Conservation (phyloP, 2,113 vertebrate genomes). For the Protobothrops flavoviridis region DNA sequence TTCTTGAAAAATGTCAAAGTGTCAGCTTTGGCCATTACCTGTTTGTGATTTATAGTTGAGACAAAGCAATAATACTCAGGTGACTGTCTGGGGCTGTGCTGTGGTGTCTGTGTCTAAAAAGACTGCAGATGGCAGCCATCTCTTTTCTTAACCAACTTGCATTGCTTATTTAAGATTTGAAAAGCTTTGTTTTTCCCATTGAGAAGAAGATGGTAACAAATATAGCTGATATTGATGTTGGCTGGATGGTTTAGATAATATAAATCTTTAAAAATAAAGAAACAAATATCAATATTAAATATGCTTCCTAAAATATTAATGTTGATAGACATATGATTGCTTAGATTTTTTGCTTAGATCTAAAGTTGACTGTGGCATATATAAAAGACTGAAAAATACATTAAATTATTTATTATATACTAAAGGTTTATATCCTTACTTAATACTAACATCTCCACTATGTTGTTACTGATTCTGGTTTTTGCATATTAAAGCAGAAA, state of each 20-base stretch:
- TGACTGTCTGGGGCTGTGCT: slow-evolving; percentile 82
- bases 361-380: neutral
- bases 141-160: slow-evolving; percentile 60
- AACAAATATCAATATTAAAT: neutral
- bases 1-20: slow-evolving; percentile 75
- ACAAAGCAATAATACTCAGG: slow-evolving; percentile 77
- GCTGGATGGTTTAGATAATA: neutral
- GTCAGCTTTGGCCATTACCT: slow-evolving; percentile 69
- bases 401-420: no score
- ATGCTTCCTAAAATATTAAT: neutral
- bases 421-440: no score
- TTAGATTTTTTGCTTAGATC: neutral
- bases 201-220: slow-evolving; percentile 61
- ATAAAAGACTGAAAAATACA: neutral
- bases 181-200: slow-evolving; percentile 16
- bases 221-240: slow-evolving; percentile 51
- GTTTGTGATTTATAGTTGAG: slow-evolving; percentile 72
- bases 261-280: neutral
- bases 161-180: slow-evolving; percentile 52
- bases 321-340: neutral
- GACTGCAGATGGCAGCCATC: slow-evolving; percentile 61
- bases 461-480: no score
- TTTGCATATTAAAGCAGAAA: neutral
- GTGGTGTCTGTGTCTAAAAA: slow-evolving; percentile 82
- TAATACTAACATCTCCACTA: no score